These are phyloP conservation scores for Cryptotis parvus DNA, from an alignment of 2,113 vertebrate genomes.

Conservation along the genomic window DNA sequence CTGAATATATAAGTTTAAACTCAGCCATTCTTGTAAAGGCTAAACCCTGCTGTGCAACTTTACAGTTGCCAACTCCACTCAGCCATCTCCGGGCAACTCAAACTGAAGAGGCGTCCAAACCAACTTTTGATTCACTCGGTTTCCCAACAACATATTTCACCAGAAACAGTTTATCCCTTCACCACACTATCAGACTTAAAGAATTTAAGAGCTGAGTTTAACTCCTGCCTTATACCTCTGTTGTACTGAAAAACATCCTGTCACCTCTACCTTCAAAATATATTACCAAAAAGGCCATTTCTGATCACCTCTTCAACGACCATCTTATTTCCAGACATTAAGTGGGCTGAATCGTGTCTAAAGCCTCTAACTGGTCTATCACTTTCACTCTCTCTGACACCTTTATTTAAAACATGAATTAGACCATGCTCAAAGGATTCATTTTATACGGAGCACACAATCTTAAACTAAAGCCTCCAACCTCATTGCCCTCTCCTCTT, in stretches of 20 bases:
- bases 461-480: neutral
- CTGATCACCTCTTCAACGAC: neutral
- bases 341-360: neutral
- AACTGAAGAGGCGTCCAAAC: neutral
- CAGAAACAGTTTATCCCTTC: neutral
- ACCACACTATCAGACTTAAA: neutral
- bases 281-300: neutral
- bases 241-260: neutral
- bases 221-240: neutral
- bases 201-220: neutral
- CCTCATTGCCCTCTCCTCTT: neutral
- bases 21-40: neutral
- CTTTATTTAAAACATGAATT: neutral
- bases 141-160: neutral
- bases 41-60: no score
- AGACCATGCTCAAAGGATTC: neutral
- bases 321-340: neutral
- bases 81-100: neutral
- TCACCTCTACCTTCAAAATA: constrained; percentile 27
- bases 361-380: neutral
- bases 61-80: neutral
- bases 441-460: neutral
- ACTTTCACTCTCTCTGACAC: neutral
- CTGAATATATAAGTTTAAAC: neutral
- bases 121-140: neutral